Evolutionary conservation across 2,113 vertebrate species (phyloP), one percentile per base, ranked within the genome.

Genomic region (Melanotaenia duboulayi): DNA sequence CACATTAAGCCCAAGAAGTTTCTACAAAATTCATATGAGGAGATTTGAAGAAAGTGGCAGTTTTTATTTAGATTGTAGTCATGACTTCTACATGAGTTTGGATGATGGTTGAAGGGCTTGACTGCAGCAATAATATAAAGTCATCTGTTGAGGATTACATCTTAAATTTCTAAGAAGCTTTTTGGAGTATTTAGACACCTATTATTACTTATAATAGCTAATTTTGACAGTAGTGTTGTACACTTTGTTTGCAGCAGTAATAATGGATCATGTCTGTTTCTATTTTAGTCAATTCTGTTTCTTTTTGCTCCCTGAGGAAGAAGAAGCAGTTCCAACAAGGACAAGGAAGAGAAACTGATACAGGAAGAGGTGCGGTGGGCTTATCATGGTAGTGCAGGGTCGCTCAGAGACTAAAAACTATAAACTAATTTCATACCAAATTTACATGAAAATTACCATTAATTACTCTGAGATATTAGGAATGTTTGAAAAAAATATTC

Each of bases 361-460:
- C 25, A 62, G 17, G 35, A 25, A 48, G 44, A 25, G 13, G 7
- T 32, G 63, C n/a, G 25, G 40, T 32, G 55, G 42, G 71, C 76
- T 89, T 87, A 89, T 90, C 85, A n/a, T 57, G 42, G 67, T 52
- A 35, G 40, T 39, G 52, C 89, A 91, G 80, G 19, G 77, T 78
- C 23, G 79, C 78, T 75, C 39, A n/a, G 48, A 74, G 79, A 85
- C 68, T 70, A 64, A 71, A 69, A 50, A 32, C 59, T 71, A 71
- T 64, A 13, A 77, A 65, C 49, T 85, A 11, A 89, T 85, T 89
- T 88, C 82, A 85, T 67, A 80, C 80, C 62, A 73, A 65, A 86
- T 88, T 87, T 79, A 82, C 74, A 79, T 77, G 32, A 82, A 73
- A 75, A 82, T 87, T 52, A 71, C 20, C 23, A 58, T 71, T 78